Evolutionary conservation across 2,113 vertebrate species (phyloP).

Genomic region (Peromyscus leucopus): DNA sequence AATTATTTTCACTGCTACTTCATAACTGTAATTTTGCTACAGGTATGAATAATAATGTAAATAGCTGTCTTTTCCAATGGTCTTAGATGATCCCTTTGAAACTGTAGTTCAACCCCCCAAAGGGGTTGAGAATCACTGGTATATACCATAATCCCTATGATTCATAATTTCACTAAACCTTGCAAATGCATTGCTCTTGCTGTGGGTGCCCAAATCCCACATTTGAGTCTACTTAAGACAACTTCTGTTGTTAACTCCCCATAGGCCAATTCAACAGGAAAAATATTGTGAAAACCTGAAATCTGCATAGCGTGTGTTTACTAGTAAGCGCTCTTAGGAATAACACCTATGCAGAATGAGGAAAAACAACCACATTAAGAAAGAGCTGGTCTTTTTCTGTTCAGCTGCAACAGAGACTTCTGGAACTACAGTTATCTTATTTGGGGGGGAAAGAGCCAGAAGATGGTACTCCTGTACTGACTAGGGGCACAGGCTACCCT

Average conservation of each 20-base stretch:
- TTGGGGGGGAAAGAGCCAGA: background rate
- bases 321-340: background rate
- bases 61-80: background rate
- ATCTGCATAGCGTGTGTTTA: background rate
- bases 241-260: background rate
- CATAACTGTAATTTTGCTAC: background rate
- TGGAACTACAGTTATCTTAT: background rate
- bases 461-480: background rate
- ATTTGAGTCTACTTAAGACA: background rate
- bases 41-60: background rate
- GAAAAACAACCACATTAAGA: background rate
- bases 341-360: background rate
- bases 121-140: background rate
- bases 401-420: background rate
- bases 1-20: background rate
- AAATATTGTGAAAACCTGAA: background rate
- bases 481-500: background rate
- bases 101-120: background rate
- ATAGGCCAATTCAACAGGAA: background rate
- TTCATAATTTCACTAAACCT: background rate
- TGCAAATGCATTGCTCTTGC: background rate
- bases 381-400: background rate
- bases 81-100: background rate
- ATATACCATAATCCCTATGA: background rate
- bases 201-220: background rate